These are phyloP conservation scores for Drosophila rubida DNA, from an alignment of 2,888 invertebrate genomes.

Conservation along the genomic window DNA sequence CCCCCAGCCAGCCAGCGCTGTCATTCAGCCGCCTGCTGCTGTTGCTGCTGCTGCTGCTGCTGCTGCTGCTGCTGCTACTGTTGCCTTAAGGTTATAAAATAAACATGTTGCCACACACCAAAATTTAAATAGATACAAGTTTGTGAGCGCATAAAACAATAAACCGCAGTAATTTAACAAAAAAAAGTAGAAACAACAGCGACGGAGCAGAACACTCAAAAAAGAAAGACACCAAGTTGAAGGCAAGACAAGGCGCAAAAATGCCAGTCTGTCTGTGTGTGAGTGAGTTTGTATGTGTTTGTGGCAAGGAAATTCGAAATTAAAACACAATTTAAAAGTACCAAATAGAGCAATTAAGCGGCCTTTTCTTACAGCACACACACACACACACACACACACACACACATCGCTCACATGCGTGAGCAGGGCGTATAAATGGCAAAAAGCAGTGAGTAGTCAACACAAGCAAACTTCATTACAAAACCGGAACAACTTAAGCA, in stretches of 20 bases:
- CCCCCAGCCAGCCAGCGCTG: not conserved
- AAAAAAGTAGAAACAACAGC: slow-evolving; percentile 21
- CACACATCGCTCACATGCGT: not conserved
- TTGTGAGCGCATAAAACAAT: slow-evolving; percentile 78
- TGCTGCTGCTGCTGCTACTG: slow-evolving; percentile 26
- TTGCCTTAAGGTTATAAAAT: slow-evolving; percentile 82
- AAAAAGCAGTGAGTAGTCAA: slow-evolving; percentile 43
- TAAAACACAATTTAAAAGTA: slow-evolving; percentile 81
- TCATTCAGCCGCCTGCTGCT: slow-evolving; percentile 16
- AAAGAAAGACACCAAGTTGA: slow-evolving; percentile 30
- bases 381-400: not conserved
- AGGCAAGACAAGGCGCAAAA: slow-evolving; percentile 32
- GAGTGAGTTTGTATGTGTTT: slow-evolving; percentile 8
- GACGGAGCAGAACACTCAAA: slow-evolving; percentile 22
- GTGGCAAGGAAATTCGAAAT: slow-evolving; percentile 60
- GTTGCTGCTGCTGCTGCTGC: slow-evolving; percentile 5
- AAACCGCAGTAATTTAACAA: slow-evolving; percentile 76
- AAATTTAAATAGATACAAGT: slow-evolving; percentile 83
- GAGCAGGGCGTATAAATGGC: slow-evolving; percentile 4
- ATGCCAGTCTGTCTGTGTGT: slow-evolving; percentile 22
- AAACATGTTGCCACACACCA: slow-evolving; percentile 83
- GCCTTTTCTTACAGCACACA: slow-evolving; percentile 41
- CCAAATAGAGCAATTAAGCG: slow-evolving; percentile 79
- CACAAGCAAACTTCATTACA: slow-evolving; percentile 65
- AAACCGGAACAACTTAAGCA: slow-evolving; percentile 62